Base-by-base conservation (phyloP, 2,888 invertebrate genomes). In the Embidobia sp. region DNA sequence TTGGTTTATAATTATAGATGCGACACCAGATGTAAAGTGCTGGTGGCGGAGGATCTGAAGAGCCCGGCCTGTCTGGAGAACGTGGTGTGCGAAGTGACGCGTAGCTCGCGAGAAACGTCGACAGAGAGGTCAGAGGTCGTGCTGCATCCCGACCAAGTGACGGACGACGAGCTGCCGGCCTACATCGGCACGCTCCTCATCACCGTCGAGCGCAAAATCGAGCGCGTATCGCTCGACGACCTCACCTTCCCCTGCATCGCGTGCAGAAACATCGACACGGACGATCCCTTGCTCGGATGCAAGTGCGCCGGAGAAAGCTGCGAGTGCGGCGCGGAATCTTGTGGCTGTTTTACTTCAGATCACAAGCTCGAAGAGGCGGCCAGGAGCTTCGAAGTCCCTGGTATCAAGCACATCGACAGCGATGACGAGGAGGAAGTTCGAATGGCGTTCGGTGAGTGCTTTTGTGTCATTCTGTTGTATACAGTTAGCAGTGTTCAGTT, bases 341-440 rank as follows among this genome's bases (percentile, higher is more conserved):
- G 87, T 75, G 84, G 83, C 18, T 87, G 87, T 48, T 67, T 81
- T 3, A 33, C 40, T 10, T 16, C 18, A 5, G 88, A 89, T 2
- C 0, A 40, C 48, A 85, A 84, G 70, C 81, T 80, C 40, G 88
- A 90, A 19, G 84, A 88, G 51, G 80, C 75, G 4, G 64, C 84
- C 90, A 92, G 77, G 55, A 92, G 93, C 88, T 93, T 93, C 87
- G 93, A 93, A 86, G 90, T 93, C 82, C 93, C 92, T 55, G 93
- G 93, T 22, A 93, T 94, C 89, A 94, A 94, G 75, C 94, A 94
- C 88, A 94, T 94, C 82, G 94, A 94, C 89, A 94, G 94, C 86
- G 94, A 94, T 84, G 94, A 94, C 82, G 94, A 94, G 86, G 92
- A 92, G 80, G 92, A 90, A 77, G 90, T 87, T 85, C 90, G 86